These are phyloP conservation scores for Cheilosia impressa DNA, from an alignment of 2,888 invertebrate genomes.

Conservation along the genomic window DNA sequence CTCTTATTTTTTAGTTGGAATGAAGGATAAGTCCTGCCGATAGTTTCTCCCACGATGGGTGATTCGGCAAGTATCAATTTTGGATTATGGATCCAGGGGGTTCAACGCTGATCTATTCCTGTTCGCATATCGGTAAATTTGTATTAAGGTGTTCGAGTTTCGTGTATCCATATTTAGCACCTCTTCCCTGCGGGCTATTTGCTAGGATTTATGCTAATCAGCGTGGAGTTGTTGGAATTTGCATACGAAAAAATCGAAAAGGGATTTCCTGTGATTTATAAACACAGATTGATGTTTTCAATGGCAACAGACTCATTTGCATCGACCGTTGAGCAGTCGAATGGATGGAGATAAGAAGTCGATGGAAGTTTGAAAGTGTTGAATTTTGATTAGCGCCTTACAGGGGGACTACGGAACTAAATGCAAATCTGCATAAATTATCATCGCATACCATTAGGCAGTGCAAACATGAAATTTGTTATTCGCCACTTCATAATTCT, in stretches of 20 bases:
- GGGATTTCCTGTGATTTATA: slow-evolving; percentile 35
- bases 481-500: too few relatives aligned
- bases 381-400: too few relatives aligned
- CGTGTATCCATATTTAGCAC: slow-evolving; percentile 18
- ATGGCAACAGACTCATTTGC: neutral
- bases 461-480: too few relatives aligned
- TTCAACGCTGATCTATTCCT: slow-evolving; percentile 2
- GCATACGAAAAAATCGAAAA: slow-evolving; percentile 8
- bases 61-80: slow-evolving; percentile 53
- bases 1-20: slow-evolving; percentile 13
- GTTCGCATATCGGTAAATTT: slow-evolving; percentile 36
- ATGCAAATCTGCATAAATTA: too few relatives aligned
- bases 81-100: slow-evolving; percentile 16
- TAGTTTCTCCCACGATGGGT: slow-evolving; percentile 38
- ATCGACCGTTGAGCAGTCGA: too few relatives aligned
- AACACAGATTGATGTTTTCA: slow-evolving; percentile 42
- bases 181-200: slow-evolving; percentile 1
- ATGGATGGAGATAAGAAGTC: too few relatives aligned
- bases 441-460: too few relatives aligned
- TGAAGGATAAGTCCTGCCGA: slow-evolving; percentile 44
- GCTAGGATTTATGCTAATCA: slow-evolving; percentile 36
- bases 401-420: too few relatives aligned
- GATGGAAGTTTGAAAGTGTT: too few relatives aligned
- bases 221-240: slow-evolving; percentile 23
- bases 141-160: slow-evolving; percentile 46